A percentile compares a stretch with the other conserved stretches of the same genome.
These are phyloP conservation scores for Hydriomena furcata DNA, from an alignment of 2,888 invertebrate genomes.

Conservation along the genomic window DNA sequence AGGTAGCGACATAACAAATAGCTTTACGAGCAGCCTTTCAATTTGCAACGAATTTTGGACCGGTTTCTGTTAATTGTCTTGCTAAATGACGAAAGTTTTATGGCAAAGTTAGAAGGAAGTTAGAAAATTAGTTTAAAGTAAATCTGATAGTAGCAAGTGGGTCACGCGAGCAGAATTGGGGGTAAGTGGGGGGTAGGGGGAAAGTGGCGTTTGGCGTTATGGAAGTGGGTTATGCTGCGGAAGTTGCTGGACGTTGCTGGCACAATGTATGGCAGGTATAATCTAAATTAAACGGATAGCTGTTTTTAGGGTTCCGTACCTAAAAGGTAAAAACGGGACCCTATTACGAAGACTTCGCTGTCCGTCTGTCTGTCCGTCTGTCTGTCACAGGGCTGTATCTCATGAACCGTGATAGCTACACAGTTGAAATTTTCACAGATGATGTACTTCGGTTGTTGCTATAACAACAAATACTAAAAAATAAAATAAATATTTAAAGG, in stretches of 20 bases:
- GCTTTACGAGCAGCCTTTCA: slow-evolving; percentile 30
- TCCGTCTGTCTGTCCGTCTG: no score
- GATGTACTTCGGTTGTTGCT: no score
- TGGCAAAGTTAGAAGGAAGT: slow-evolving; percentile 49
- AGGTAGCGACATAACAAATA: slow-evolving; percentile 32
- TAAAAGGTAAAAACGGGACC: no score
- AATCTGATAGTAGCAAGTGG: slow-evolving; percentile 58
- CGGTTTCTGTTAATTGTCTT: slow-evolving; percentile 58
- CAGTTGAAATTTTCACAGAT: no score
- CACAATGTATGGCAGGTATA: slow-evolving; percentile 57
- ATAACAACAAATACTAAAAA: no score
- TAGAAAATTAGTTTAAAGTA: slow-evolving; percentile 55
- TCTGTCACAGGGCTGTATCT: no score
- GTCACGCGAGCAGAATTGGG: slow-evolving; percentile 58
- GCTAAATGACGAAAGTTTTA: slow-evolving; percentile 63
- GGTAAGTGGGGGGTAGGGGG: slow-evolving; percentile 31
- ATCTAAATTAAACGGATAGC: no score
- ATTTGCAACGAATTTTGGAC: slow-evolving; percentile 35
- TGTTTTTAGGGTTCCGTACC: no score
- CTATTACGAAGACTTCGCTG: no score
- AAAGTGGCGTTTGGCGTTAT: slow-evolving; percentile 55
- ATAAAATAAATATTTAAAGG: no score
- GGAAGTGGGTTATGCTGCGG: slow-evolving; percentile 67
- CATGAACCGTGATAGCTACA: no score
- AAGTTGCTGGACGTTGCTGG: slow-evolving; percentile 53